Evolutionary conservation across 1,140 invertebrate genomes (phyloP).

Genomic region (Leptestheria dahalacensis): DNA sequence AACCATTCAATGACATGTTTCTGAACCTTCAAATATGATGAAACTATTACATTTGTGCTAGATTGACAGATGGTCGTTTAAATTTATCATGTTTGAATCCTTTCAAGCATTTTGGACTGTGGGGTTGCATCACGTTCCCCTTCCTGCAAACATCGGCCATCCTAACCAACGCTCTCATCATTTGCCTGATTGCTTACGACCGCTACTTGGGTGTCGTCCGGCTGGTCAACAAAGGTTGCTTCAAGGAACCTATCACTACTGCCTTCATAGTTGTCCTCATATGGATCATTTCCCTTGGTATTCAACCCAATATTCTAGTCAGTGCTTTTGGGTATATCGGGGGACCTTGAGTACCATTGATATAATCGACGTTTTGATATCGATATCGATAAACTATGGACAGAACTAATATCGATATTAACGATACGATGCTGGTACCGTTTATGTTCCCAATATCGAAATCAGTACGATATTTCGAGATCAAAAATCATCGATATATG

Average conservation of each 20-base stretch:
- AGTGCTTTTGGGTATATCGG: no score
- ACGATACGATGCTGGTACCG: no score
- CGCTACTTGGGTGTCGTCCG: conserved; percentile 15
- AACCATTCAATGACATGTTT: neutral
- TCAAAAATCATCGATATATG: no score
- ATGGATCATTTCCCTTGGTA: conserved; percentile 8
- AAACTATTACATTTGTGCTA: neutral
- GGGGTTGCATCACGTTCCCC: conserved; percentile 7
- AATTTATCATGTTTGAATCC: no score
- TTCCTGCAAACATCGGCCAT: conserved; percentile 15
- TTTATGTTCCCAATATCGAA: no score
- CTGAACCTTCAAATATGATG: neutral
- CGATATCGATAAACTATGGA: no score
- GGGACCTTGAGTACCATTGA: no score
- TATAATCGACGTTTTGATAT: no score
- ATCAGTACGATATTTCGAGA: no score
- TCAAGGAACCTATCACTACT: neutral
- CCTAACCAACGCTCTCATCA: conserved; percentile 9
- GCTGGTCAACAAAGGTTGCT: neutral
- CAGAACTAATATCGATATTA: no score
- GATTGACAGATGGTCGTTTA: neutral
- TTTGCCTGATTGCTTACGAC: conserved; percentile 17
- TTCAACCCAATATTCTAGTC: neutral
- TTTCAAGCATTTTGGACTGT: conserved; percentile 9
- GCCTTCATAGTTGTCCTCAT: neutral